Evolutionary conservation across 2,888 invertebrate species (phyloP).

Genomic region (Xanthorhoe designata): DNA sequence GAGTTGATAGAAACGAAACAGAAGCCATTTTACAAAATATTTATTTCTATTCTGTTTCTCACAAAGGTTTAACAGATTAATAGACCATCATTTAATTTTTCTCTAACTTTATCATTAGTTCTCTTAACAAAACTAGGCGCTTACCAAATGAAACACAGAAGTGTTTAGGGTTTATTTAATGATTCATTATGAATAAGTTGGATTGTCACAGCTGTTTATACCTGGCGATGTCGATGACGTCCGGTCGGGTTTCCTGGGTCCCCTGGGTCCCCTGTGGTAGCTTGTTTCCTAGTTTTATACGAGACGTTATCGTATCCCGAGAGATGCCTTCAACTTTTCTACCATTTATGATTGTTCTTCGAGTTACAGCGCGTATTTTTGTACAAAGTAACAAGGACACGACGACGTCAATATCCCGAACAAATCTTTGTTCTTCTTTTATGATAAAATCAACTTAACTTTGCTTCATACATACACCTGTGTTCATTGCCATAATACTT

Average conservation of each 20-base stretch:
- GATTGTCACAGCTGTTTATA: no score
- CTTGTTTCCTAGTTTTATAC: conserved; percentile 18
- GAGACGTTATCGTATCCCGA: conserved; percentile 20
- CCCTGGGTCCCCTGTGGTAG: neutral
- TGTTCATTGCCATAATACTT: no score
- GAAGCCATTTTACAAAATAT: no score
- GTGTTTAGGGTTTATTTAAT: no score
- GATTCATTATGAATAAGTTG: no score
- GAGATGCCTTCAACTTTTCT: conserved; percentile 19
- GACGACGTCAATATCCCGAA: neutral
- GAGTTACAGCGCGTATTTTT: conserved; percentile 1
- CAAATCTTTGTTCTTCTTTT: neutral
- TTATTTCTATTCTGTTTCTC: no score
- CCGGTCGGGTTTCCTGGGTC: neutral
- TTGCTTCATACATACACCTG: neutral
- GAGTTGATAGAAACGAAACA: no score
- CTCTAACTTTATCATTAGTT: no score
- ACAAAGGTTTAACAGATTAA: no score
- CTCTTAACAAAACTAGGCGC: no score
- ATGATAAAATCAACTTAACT: neutral
- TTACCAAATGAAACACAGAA: no score
- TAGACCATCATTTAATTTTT: no score
- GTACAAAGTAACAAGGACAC: neutral
- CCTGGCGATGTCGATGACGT: neutral
- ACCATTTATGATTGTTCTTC: conserved; percentile 17